These are phyloP conservation scores for Hoplodrina blanda DNA, from an alignment of 2,888 invertebrate genomes.

Conservation along the genomic window DNA sequence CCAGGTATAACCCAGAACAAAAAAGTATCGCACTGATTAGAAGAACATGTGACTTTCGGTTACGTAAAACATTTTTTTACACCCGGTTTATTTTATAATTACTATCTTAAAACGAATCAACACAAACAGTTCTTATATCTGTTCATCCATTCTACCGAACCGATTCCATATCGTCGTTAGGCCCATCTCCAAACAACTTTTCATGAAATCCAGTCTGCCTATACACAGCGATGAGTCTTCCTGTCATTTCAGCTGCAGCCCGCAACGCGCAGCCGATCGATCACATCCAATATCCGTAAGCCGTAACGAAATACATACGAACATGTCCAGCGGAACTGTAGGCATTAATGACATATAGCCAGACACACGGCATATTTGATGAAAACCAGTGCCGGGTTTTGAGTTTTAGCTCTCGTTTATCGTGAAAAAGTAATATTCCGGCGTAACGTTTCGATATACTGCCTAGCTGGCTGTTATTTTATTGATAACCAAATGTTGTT, in stretches of 20 bases:
- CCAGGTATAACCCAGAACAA: too few species aligned
- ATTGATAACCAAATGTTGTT: too few species aligned
- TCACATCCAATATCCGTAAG: conserved; percentile 46
- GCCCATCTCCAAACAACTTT: background rate
- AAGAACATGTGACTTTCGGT: too few species aligned
- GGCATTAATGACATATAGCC: conserved; percentile 27
- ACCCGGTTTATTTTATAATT: too few species aligned
- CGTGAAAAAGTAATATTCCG: background rate
- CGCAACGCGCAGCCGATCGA: conserved; percentile 42
- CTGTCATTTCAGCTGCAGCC: conserved; percentile 32
- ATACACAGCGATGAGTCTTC: conserved; percentile 35
- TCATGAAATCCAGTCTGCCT: background rate
- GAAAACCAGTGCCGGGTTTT: conserved; percentile 4
- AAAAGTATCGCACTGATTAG: too few species aligned
- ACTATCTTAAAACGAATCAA: too few species aligned
- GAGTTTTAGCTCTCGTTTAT: background rate
- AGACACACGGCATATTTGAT: conserved; percentile 37
- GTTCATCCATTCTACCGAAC: background rate
- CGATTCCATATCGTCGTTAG: background rate
- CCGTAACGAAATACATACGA: conserved; percentile 10
- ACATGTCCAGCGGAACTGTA: conserved; percentile 3
- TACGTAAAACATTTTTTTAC: too few species aligned
- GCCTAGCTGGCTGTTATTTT: background rate
- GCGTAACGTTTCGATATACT: background rate
- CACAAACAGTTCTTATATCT: too few species aligned